Conservation (phyloP, 1,140 invertebrate species). For the Drosophila willistoni region DNA sequence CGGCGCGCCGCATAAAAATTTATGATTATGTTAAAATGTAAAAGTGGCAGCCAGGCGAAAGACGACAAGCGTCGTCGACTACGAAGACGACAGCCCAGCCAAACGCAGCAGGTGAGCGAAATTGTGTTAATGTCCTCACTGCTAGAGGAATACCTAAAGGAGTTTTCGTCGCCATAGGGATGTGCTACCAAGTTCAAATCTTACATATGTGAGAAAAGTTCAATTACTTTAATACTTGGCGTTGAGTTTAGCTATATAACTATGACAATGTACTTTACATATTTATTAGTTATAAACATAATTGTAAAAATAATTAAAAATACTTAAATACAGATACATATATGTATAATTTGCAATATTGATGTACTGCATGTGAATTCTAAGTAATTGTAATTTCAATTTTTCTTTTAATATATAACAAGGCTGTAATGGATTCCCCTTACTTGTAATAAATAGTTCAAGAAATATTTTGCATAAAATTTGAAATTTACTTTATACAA, state of each 20-base stretch:
- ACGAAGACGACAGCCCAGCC: constrained; percentile 16
- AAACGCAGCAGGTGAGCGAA: constrained; percentile 71
- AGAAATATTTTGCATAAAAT: too few relatives aligned
- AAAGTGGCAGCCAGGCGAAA: constrained; percentile 62
- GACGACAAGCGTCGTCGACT: background rate
- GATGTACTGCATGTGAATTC: too few relatives aligned
- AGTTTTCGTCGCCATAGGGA: constrained; percentile 11
- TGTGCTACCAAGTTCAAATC: constrained; percentile 3
- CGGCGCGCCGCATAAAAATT: constrained; percentile 79
- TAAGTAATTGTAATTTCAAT: too few relatives aligned
- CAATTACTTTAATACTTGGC: background rate
- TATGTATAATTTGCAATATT: too few relatives aligned
- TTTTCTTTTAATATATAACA: too few relatives aligned
- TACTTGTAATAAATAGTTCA: too few relatives aligned
- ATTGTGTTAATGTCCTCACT: constrained; percentile 72
- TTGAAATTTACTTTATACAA: too few relatives aligned
- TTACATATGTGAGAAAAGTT: background rate
- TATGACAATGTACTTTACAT: background rate
- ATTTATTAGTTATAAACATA: too few relatives aligned
- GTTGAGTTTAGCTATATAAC: background rate
- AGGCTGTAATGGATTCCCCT: too few relatives aligned
- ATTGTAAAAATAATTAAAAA: too few relatives aligned
- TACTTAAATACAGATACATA: too few relatives aligned
- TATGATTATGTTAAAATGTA: constrained; percentile 82
- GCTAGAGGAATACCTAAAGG: constrained; percentile 17